Base-by-base conservation (phyloP, 2,888 invertebrate genomes). In the Sericinus montela region DNA sequence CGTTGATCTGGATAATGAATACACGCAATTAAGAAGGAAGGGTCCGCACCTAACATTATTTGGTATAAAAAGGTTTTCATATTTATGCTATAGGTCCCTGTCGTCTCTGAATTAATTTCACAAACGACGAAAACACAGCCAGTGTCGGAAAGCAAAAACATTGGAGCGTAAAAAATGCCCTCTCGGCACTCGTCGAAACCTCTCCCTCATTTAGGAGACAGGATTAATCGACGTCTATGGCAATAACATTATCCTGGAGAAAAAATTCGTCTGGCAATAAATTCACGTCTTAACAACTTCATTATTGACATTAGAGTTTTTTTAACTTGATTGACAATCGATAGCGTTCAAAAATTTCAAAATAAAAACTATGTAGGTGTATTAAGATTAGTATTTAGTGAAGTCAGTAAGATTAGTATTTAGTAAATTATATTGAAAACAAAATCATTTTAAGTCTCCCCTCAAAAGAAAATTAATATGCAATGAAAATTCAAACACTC, bases 151-250 rank as follows among this genome's bases (percentile, higher is more conserved):
- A 48, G 50, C 48, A 50, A 53, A 56, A 58, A 59, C 52, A 55
- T 52, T 50, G 53, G 41, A 41, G 48, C 55, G 50, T 37, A 45
- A 56, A 55, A 51, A 53, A 42, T 45, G 34, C 43, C 49, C 48
- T 11, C 42, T 7, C 13, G 42, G 32, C 25, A 25, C 43, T 48
- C 53, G 44, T 44, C 45, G 41, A 43, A 48, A 45, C 51, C 38
- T 46, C 45, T 11, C 39, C 45, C 54, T 55, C 50, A 52, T 54
- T 59, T 53, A 51, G 38, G 44, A 52, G 60, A 56, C 59, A 53
- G 64, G 58, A 66, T 65, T 69, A 67, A 69, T 69, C 62, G 65
- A 62, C 59, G 40, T 40, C 61, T 62, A 57, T 48, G 48, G 55
- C 64, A 66, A 65, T 67, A 64, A 59, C 52, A 57, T 58, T 58